Conservation (phyloP, 1,140 invertebrate species). For the Augochlora pura region DNA sequence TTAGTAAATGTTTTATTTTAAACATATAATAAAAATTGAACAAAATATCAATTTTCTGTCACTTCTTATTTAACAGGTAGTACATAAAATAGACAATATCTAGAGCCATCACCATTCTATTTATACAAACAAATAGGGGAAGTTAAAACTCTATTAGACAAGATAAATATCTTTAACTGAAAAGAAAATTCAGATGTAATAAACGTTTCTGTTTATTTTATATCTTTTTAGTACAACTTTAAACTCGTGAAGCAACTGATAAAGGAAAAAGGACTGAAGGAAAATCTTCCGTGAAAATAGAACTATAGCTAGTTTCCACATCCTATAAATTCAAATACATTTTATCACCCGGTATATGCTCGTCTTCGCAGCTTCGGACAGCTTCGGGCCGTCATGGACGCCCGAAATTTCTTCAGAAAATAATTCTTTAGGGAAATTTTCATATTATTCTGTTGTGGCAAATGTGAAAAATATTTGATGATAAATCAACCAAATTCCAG, state of each 20-base stretch:
- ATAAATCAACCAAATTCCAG: neutral
- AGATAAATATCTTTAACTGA: too few species aligned
- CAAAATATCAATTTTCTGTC: too few species aligned
- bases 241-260: neutral
- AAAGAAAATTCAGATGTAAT: too few species aligned
- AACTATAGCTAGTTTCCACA: conserved; percentile 1
- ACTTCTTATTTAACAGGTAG: too few species aligned
- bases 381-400: conserved; percentile 39
- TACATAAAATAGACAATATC: too few species aligned
- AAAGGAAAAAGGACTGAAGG: neutral
- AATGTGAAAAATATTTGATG: conserved; percentile 21
- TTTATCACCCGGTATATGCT: conserved; percentile 42
- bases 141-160: too few species aligned
- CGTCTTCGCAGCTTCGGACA: conserved; percentile 37
- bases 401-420: conserved; percentile 27
- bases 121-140: too few species aligned
- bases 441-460: neutral
- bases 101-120: too few species aligned
- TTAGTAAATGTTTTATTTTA: too few species aligned
- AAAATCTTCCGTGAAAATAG: conserved; percentile 23
- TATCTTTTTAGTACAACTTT: neutral
- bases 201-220: too few species aligned
- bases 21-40: too few species aligned
- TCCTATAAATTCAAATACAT: conserved; percentile 8
- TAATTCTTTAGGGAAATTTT: conserved; percentile 14